Evolutionary conservation across 2,797 vertebrate species (phyloP).

Genomic region (Squalus acanthias): DNA sequence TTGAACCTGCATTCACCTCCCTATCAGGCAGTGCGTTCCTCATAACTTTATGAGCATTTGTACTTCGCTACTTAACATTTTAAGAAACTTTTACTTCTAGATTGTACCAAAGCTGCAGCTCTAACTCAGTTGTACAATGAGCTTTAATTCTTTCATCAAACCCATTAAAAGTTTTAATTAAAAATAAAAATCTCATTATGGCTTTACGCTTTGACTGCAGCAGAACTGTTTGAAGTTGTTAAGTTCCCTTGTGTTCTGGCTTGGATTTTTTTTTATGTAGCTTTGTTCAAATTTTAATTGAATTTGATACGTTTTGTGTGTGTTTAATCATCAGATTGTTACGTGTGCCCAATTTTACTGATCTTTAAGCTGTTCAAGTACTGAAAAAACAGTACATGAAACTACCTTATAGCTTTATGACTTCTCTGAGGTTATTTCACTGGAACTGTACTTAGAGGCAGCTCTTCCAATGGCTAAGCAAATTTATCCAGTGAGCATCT

Average conservation of each 20-base stretch:
- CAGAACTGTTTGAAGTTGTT: neutral
- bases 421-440: neutral
- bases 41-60: neutral
- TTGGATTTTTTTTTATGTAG: neutral
- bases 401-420: neutral
- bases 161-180: conserved; percentile 27
- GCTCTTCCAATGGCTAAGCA: neutral
- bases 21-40: neutral
- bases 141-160: conserved; percentile 16
- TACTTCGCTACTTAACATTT: neutral
- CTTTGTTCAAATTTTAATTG: conserved; percentile 12
- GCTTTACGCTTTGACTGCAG: neutral
- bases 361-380: neutral
- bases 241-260: neutral
- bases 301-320: conserved; percentile 21
- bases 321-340: neutral
- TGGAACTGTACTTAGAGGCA: too few species aligned
- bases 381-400: neutral
- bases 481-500: neutral
- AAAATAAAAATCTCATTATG: conserved; percentile 26
- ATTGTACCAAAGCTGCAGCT: neutral
- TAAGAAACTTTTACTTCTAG: neutral
- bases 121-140: neutral
- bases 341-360: neutral
- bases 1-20: neutral